Percentiles rank a stretch among this genome's conserved stretches.
Conservation (phyloP, 2,113 vertebrate genomes). For the Sinosuthora webbiana region DNA sequence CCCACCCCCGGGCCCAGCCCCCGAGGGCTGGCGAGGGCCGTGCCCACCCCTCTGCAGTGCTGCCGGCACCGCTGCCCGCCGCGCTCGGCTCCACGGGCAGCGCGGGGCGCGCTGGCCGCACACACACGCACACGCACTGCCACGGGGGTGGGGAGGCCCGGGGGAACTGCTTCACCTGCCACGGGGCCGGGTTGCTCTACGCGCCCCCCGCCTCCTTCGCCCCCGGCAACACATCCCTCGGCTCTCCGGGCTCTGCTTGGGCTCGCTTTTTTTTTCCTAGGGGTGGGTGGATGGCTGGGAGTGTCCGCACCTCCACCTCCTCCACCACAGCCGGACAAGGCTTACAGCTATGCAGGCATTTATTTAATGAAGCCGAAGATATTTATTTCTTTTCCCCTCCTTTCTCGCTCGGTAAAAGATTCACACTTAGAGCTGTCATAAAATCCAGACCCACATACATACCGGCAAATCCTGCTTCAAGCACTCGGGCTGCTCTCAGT, state of each 20-base stretch:
- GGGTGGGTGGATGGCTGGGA: background rate
- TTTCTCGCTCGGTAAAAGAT: background rate
- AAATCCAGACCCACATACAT: slow-evolving; percentile 74
- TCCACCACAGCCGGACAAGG: background rate
- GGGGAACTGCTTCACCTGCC: slow-evolving; percentile 52
- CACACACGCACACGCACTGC: background rate
- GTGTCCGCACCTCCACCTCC: background rate
- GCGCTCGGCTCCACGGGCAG: background rate
- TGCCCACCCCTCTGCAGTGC: slow-evolving; percentile 77
- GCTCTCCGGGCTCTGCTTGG: background rate
- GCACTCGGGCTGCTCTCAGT: slow-evolving; percentile 64
- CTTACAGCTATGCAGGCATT: background rate
- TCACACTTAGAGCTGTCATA: slow-evolving; percentile 67
- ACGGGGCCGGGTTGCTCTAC: slow-evolving; percentile 58
- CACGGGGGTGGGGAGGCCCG: background rate
- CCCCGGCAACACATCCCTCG: background rate
- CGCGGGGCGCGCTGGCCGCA: background rate
- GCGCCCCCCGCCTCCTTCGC: background rate
- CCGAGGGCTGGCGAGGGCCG: slow-evolving; percentile 69
- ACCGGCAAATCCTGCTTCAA: slow-evolving; percentile 70
- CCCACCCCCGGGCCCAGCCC: slow-evolving; percentile 59
- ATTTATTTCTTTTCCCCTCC: background rate
- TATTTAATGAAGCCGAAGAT: background rate
- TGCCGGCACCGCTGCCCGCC: slow-evolving; percentile 66
- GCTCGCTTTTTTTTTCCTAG: background rate